Percentiles rank a stretch among this genome's conserved stretches.
phyloP scores from a whole-genome alignment of 2,888 invertebrate species.

The Tetanocera ferruginea region DNA sequence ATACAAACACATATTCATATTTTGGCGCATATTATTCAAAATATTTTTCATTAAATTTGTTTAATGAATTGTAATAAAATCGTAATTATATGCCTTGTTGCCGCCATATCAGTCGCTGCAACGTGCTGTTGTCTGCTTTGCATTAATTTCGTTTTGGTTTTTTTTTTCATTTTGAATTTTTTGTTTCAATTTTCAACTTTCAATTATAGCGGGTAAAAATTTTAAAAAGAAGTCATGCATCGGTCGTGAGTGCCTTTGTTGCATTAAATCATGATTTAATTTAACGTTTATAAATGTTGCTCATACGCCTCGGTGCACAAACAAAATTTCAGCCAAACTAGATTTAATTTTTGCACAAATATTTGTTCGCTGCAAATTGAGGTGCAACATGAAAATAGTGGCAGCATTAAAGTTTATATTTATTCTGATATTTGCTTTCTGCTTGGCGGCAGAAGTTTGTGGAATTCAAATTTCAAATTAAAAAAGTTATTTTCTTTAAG shows the following conservation, averaged over 20 bases:
- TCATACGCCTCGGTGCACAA: background rate
- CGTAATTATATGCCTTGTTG: conserved; percentile 49
- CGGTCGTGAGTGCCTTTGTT: too few relatives aligned
- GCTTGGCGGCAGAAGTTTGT: too few relatives aligned
- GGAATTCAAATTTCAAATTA: too few relatives aligned
- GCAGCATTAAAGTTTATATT: too few relatives aligned
- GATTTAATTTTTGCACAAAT: background rate
- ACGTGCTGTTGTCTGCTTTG: background rate
- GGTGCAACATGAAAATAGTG: too few relatives aligned
- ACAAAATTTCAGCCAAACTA: background rate
- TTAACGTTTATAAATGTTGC: background rate
- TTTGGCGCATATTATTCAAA: background rate
- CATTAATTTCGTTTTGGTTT: too few relatives aligned
- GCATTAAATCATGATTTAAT: background rate
- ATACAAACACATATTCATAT: background rate
- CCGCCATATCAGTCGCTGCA: conserved; percentile 2
- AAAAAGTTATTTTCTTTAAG: too few relatives aligned
- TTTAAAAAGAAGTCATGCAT: background rate
- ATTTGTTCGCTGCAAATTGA: too few relatives aligned
- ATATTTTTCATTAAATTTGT: conserved; percentile 50
- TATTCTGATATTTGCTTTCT: too few relatives aligned
- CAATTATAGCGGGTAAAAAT: background rate
- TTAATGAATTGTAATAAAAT: conserved; percentile 47
- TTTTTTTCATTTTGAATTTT: background rate
- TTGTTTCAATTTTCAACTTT: background rate